Conservation (phyloP, 35 echinoderm and acorn worm species). For the Nesometra sesokonis region DNA sequence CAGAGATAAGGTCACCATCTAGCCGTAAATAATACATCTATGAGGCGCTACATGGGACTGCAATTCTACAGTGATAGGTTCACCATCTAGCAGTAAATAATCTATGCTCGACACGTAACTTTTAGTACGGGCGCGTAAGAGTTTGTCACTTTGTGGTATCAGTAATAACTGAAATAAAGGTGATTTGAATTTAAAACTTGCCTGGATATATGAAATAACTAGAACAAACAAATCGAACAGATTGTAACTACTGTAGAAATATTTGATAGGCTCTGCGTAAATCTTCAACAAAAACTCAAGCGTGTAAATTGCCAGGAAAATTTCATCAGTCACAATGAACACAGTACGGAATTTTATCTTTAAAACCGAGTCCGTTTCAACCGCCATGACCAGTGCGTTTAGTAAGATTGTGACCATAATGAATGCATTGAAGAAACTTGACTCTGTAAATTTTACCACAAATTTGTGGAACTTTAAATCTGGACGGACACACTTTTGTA, state of each 20-base stretch:
- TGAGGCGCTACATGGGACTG: too few relatives aligned
- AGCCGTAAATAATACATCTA: too few relatives aligned
- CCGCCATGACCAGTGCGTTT: slow-evolving; percentile 78
- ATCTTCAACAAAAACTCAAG: slow-evolving; percentile 91
- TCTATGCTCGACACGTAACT: too few relatives aligned
- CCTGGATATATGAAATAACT: slow-evolving; percentile 68
- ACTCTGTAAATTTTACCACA: slow-evolving; percentile 68
- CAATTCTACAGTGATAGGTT: too few relatives aligned
- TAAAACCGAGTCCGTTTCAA: slow-evolving; percentile 60
- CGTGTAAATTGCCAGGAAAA: slow-evolving; percentile 84
- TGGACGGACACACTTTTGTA: slow-evolving; percentile 44
- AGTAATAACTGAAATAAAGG: too few relatives aligned
- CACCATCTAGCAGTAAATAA: too few relatives aligned
- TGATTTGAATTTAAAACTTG: too few relatives aligned
- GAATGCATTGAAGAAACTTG: slow-evolving; percentile 64
- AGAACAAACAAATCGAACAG: slow-evolving; percentile 83
- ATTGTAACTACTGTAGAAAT: slow-evolving; percentile 97
- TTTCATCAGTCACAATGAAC: slow-evolving; percentile 57
- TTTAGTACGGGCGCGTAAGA: too few relatives aligned
- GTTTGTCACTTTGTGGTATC: too few relatives aligned
- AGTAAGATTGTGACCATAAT: slow-evolving; percentile 91
- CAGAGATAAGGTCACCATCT: too few relatives aligned
- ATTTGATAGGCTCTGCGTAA: slow-evolving; percentile 86
- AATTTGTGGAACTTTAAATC: slow-evolving; percentile 79
- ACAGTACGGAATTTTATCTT: slow-evolving; percentile 36